Conservation (phyloP, 2,797 vertebrate genomes). For the Coranthus polyacanthus region DNA sequence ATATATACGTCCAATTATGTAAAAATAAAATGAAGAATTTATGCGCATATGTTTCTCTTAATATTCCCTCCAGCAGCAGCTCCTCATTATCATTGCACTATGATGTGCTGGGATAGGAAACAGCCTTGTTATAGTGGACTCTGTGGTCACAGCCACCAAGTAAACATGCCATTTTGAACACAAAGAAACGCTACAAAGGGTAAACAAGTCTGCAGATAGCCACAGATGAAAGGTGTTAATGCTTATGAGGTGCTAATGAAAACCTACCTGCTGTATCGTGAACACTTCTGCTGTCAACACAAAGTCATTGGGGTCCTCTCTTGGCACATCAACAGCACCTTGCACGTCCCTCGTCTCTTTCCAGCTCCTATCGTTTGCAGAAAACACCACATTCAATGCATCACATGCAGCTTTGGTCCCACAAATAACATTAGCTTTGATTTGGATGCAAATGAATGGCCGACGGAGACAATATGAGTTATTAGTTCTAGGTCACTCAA, state of each 20-base stretch:
- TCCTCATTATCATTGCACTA: constrained; percentile 22
- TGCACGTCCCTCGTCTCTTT: constrained; percentile 22
- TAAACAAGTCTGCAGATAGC: constrained; percentile 70
- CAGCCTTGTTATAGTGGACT: constrained; percentile 25
- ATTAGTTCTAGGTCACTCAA: constrained; percentile 30
- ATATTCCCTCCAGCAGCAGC: constrained; percentile 10
- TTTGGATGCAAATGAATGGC: constrained; percentile 40
- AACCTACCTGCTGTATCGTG: constrained; percentile 64
- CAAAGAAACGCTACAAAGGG: constrained; percentile 63
- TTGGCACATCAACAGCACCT: constrained; percentile 50
- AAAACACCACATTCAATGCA: constrained; percentile 32
- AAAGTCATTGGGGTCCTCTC: constrained; percentile 72
- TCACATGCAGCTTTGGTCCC: constrained; percentile 10
- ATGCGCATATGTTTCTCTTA: constrained; percentile 1
- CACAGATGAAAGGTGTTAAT: constrained; percentile 66
- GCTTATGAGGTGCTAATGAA: constrained; percentile 52
- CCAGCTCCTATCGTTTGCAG: constrained; percentile 29
- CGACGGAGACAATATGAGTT: constrained; percentile 41
- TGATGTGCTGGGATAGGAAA: constrained; percentile 36
- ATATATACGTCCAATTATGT: constrained; percentile 16
- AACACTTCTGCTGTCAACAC: constrained; percentile 76
- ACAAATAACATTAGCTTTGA: constrained; percentile 37
- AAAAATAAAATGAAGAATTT: constrained; percentile 4
- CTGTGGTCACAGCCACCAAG: constrained; percentile 34
- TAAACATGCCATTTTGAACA: constrained; percentile 73